Evolutionary conservation across 2,888 invertebrate species (phyloP), one percentile per base, ranked within the genome.

Genomic region (Phragmatobia fuliginosa): DNA sequence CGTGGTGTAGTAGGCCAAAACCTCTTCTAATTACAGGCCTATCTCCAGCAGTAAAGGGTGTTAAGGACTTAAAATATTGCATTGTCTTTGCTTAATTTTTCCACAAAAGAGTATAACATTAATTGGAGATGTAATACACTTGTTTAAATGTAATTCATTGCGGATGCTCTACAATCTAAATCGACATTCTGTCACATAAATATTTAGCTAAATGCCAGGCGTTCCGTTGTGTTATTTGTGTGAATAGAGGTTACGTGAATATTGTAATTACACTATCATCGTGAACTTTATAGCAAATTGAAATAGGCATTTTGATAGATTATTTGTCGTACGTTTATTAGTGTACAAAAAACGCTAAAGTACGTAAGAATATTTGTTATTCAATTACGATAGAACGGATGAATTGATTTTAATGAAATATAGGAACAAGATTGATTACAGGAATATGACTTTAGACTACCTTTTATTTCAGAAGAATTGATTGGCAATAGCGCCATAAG

Each of bases 141-240:
- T 21, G 45, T 45, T 45, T 21, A 21, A 41, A 45, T 21, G 16
- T 41, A 18, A 45, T 45, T 45, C 45, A 49, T 8, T 49, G n/a
- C 45, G 10, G n/a, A 10, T 49, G 21, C 45, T 49, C 8, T n/a
- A n/a, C 8, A 49, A n/a, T 49, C 45, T 49, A 10, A 49, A 49
- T 49, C 45, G 21, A n/a, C n/a, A 49, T 21, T n/a, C 45, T 45
- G 45, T 21, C 45, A 21, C 45, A 45, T 45, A 45, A 45, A 10
- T 60, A 21, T 32, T 32, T 33, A 21, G 60, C 33, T 60, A 21
- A 52, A 65, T 65, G 33, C 28, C 45, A 58, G 58, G 28, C 31
- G 58, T 58, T 28, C 28, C 25, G 21, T 49, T 49, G 21, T 49
- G n/a, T n/a, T n/a, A 21, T 21, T 49, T 49, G 45, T n/a, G 8